Base-by-base conservation (phyloP, 2,113 vertebrate genomes). In the Amia ocellicauda region DNA sequence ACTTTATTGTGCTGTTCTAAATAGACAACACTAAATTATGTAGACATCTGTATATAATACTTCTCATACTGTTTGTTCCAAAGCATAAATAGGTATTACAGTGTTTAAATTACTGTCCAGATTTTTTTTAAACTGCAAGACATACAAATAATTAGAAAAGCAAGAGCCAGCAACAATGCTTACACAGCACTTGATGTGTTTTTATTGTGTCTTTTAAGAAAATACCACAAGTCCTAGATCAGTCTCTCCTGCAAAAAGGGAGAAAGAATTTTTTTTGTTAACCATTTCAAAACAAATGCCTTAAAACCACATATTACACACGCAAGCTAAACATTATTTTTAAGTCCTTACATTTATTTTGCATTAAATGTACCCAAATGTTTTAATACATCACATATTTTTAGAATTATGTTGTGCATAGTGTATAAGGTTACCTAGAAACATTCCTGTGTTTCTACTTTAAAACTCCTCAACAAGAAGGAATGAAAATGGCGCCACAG, bases 11-110 rank as follows among this genome's bases (percentile, higher is more conserved):
- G 57, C 69, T 73, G 80, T 80, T 79, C 81, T 86, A 86, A 82
- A 85, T 83, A 89, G 86, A 82, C 69, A 77, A 66, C 83, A 86
- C 89, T 86, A 88, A 93, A 93, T 93, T 86, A 91, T 87, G 86
- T 89, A 85, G 83, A 77, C 83, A 80, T 89, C 82, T 91, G 89
- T 93, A 80, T 93, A 89, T 87, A 88, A 86, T 83, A 81, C 62
- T 24, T 66, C 85, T 75, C 86, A 80, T 86, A 89, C 82, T 92
- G 89, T 92, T 93, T 92, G 86, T 90, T 88, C 88, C 78, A 72
- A 86, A 72, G 68, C 29, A 71, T 93, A 91, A 93, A 94, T 88
- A 91, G 80, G 80, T 83, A 79, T 81, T 83, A 86, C 79, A 10
- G 60, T 86, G 86, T 91, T 91, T 90, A 86, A 91, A 81, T 87